Evolutionary conservation across 2,113 vertebrate species (phyloP).

Genomic region (Nothoprocta perdicaria): DNA sequence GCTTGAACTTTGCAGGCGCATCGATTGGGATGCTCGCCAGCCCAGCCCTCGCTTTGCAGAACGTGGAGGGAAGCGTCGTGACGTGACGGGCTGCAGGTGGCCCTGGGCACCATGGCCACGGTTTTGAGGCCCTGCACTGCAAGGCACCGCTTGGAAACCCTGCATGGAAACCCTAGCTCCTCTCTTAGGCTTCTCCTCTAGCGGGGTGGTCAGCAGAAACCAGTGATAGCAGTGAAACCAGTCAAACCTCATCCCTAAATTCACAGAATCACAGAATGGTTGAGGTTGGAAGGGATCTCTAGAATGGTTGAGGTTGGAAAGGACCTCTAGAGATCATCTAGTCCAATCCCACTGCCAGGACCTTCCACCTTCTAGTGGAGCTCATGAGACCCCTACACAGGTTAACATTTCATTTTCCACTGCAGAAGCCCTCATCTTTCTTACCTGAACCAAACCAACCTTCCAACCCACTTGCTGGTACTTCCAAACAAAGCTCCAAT

Average conservation of each 20-base stretch:
- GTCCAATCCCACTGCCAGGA: neutral
- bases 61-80: neutral
- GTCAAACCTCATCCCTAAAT: neutral
- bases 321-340: too few relatives aligned
- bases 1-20: neutral
- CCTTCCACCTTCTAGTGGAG: neutral
- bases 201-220: neutral
- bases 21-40: neutral
- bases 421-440: neutral
- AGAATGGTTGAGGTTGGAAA: too few relatives aligned
- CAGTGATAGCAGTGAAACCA: neutral
- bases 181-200: neutral
- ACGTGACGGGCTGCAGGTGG: neutral
- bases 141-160: neutral
- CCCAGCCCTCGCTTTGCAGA: neutral
- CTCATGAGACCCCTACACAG: neutral
- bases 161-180: neutral
- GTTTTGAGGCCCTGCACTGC: neutral
- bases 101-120: neutral
- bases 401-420: fast-evolving
- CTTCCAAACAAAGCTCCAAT: neutral
- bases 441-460: neutral
- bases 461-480: neutral
- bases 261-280: too few relatives aligned
- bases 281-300: too few relatives aligned